Conservation (phyloP, 1,140 invertebrate species). For the Magallana angulata region DNA sequence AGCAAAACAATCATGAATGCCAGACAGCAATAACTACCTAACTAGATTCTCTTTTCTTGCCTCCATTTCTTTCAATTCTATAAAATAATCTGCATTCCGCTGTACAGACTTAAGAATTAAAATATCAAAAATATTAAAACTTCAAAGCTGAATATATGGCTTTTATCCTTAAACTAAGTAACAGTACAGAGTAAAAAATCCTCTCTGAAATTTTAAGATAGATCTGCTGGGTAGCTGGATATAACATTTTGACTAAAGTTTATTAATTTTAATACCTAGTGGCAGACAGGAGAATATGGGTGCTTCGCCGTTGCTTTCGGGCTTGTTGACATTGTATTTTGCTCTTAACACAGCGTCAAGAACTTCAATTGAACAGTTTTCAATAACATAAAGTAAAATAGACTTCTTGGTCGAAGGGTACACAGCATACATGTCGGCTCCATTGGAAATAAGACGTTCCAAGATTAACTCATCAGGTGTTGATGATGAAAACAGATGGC, state of each 20-base stretch:
- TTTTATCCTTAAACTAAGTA: not conserved
- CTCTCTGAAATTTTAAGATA: not conserved
- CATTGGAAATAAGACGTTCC: not conserved
- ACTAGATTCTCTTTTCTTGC: too few relatives aligned
- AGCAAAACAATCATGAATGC: not conserved
- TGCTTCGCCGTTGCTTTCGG: not conserved
- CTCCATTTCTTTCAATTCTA: too few relatives aligned
- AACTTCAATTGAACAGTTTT: not conserved
- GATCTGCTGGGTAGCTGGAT: not conserved
- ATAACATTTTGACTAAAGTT: not conserved
- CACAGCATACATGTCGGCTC: not conserved
- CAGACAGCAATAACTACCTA: too few relatives aligned
- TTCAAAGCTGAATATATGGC: not conserved
- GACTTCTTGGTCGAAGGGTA: not conserved
- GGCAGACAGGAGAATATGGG: not conserved
- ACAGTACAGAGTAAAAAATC: not conserved
- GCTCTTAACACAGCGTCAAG: not conserved
- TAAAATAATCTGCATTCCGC: too few relatives aligned
- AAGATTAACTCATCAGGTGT: too few relatives aligned
- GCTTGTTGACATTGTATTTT: not conserved
- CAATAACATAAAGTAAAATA: not conserved
- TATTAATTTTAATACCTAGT: constrained; percentile 6
- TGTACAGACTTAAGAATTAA: not conserved
- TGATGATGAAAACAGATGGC: too few relatives aligned
- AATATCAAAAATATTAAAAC: not conserved